These are phyloP conservation scores for Etheostoma spectabile DNA, from an alignment of 2,113 vertebrate species.

Conservation along the genomic window DNA sequence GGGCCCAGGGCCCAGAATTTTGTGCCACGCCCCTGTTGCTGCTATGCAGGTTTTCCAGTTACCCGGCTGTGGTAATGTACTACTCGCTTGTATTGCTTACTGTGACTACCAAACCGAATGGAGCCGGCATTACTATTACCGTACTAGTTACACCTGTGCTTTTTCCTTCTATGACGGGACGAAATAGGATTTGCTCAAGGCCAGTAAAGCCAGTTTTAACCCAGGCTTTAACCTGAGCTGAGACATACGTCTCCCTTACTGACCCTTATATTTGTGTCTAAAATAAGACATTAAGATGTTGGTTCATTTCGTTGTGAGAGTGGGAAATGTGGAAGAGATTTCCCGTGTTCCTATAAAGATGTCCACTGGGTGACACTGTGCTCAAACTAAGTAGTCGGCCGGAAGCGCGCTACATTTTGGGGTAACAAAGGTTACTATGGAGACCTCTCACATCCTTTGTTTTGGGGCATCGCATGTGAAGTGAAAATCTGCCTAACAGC, in stretches of 20 bases:
- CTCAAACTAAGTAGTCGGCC: not conserved
- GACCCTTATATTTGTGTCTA: not conserved
- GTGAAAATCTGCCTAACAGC: constrained; percentile 22
- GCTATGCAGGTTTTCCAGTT: not conserved
- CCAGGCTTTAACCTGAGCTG: not conserved
- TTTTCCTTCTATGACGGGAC: not conserved
- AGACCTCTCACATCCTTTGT: constrained; percentile 76
- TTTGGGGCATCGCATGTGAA: constrained; percentile 20
- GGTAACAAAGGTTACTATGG: constrained; percentile 86
- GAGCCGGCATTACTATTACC: not conserved
- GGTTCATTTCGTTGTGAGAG: not conserved
- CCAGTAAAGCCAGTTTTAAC: too few species aligned
- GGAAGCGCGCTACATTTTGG: constrained; percentile 24
- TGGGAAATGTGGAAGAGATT: not conserved
- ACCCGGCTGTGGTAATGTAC: not conserved
- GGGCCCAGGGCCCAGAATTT: too few species aligned
- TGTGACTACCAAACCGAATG: too few species aligned
- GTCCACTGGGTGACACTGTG: constrained; percentile 61
- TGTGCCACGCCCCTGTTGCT: not conserved
- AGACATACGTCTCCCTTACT: not conserved
- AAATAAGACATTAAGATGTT: not conserved
- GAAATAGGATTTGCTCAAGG: not conserved
- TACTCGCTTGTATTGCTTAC: not conserved
- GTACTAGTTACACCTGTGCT: not conserved
- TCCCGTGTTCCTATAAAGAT: not conserved